Base-by-base conservation (phyloP, 2,888 invertebrate species). In the Gastrophysa polygoni region DNA sequence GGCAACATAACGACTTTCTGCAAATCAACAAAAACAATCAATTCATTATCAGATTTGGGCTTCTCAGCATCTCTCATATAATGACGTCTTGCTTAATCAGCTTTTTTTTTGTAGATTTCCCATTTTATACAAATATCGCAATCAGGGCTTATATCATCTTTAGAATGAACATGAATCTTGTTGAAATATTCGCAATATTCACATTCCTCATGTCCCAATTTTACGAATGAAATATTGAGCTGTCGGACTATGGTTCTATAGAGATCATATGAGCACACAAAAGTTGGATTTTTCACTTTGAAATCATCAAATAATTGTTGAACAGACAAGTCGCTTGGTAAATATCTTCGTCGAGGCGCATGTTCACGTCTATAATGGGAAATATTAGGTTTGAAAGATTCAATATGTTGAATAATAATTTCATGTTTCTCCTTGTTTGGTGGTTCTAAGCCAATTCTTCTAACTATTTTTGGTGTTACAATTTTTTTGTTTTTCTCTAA, bases 1-100 rank as follows among this genome's bases (percentile, higher is more conserved):
- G 69, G 68, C 16, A 71, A 34, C 70, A 69, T 71, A 10, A 70
- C 68, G 7, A 63, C 48, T 14, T 64, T 63, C 29, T 63, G 55
- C 24, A 63, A 24, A 24, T 63, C 63, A 14, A 47, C 59, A 6
- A 58, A 58, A 44, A 56, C 55, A 20, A 34, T 38, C 16, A 54
- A 17, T 43, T 18, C 10, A 32, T 32, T 18, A 7, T 43, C 11
- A 20, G 11, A 34, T 52, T 34, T 32, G 51, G 49, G 16, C n/a
- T 51, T 17, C 32, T 32, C 32, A 24, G 32, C 20, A 16, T 52
- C 52, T 16, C 14, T 29, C 29, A 18, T 34, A 18, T 47, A 56
- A n/a, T 29, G n/a, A 29, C 10, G 20, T 46, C 55, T 60, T 4
- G 60, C 29, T 14, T 11, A 14, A 7, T 44, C 56, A 17, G 18